Conservation (phyloP, 2,113 vertebrate genomes). For the Gracilinanus agilis region DNA sequence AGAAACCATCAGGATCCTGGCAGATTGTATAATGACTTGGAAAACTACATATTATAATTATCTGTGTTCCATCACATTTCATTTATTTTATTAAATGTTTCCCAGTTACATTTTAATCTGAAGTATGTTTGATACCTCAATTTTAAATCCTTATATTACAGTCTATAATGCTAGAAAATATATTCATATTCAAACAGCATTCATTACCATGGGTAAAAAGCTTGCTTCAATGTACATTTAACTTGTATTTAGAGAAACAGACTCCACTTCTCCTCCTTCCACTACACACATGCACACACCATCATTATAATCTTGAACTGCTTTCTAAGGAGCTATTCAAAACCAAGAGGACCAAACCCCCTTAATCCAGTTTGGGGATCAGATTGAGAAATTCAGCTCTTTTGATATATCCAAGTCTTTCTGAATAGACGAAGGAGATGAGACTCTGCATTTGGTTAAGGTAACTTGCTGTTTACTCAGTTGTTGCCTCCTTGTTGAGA, state of each 20-base stretch:
- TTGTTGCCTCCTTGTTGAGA: constrained; percentile 4
- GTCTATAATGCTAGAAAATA: neutral
- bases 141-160: neutral
- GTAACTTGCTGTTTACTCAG: neutral
- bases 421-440: neutral
- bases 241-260: neutral
- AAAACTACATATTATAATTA: neutral
- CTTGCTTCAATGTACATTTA: neutral
- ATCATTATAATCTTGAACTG: neutral
- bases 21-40: neutral
- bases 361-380: neutral
- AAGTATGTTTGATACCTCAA: neutral
- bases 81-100: neutral
- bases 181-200: neutral
- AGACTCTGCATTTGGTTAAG: neutral
- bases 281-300: neutral
- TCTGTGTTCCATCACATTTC: neutral
- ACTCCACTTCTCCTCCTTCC: neutral
- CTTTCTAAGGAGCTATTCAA: neutral
- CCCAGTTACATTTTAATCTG: neutral
- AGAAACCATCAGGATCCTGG: neutral
- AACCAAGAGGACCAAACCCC: neutral
- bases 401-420: constrained; percentile 12
- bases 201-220: neutral
- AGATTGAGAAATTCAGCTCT: neutral